phyloP scores from a whole-genome alignment of 2,113 vertebrate species.

The Poecilia latipinna region DNA sequence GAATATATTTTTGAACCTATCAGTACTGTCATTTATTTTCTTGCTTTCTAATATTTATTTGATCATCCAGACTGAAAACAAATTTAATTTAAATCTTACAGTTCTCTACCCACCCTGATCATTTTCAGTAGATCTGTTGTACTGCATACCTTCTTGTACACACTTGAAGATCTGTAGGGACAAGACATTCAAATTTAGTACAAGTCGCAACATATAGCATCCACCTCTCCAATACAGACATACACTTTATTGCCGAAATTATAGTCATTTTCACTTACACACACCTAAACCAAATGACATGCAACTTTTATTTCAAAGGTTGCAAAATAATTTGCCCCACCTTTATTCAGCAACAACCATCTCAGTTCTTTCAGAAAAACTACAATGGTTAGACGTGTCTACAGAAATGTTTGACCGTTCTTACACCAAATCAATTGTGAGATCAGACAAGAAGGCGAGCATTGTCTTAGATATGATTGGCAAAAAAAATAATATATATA shows the following conservation, averaged over 20 bases:
- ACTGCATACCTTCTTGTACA: slow-evolving; percentile 10
- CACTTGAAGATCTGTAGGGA: slow-evolving; percentile 41
- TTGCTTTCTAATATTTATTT: not conserved
- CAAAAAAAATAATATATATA: no score
- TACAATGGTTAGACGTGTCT: no score
- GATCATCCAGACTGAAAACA: not conserved
- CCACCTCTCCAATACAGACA: not conserved
- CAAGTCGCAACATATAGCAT: not conserved
- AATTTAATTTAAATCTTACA: not conserved
- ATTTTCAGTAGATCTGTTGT: not conserved
- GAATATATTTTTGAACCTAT: not conserved
- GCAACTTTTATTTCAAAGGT: not conserved
- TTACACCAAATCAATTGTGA: no score
- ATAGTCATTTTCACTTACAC: no score
- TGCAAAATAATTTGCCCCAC: no score
- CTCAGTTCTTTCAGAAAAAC: no score
- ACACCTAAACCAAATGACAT: no score
- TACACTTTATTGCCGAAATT: not conserved
- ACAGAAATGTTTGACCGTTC: no score
- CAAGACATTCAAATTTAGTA: not conserved
- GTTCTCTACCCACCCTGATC: slow-evolving; percentile 30
- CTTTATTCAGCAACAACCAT: no score
- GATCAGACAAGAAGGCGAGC: no score
- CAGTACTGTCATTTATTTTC: not conserved
- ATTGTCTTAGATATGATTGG: no score